Evolutionary conservation across 2,113 vertebrate species (phyloP).

Genomic region (Lycocorax pyrrhopterus): DNA sequence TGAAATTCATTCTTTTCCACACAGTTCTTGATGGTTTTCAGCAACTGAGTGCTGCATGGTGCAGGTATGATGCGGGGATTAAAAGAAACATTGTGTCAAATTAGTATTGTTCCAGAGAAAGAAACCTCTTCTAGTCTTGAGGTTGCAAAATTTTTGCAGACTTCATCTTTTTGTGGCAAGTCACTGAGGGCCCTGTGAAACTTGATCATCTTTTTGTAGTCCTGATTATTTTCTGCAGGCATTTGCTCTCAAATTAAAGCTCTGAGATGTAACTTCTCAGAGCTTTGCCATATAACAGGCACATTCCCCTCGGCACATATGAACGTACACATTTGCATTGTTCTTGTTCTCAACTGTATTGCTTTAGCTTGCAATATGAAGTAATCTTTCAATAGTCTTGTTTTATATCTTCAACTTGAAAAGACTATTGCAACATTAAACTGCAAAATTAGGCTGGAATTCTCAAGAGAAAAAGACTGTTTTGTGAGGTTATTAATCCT

Average conservation of each 20-base stretch:
- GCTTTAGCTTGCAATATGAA: neutral
- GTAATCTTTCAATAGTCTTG: neutral
- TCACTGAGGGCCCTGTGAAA: neutral
- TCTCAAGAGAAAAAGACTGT: neutral
- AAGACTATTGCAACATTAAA: neutral
- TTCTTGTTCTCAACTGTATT: neutral
- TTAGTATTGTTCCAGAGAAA: neutral
- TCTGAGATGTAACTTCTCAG: neutral
- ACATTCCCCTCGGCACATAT: neutral
- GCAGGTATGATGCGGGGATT: neutral
- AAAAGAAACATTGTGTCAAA: neutral
- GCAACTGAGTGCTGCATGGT: neutral
- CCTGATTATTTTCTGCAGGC: neutral
- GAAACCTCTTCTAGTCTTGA: neutral
- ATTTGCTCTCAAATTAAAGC: neutral
- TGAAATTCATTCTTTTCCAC: neutral
- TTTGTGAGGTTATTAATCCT: conserved; percentile 29
- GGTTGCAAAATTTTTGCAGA: neutral
- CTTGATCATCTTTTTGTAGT: neutral
- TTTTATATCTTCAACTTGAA: neutral
- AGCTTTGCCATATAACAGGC: neutral
- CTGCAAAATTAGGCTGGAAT: neutral
- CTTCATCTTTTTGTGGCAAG: neutral
- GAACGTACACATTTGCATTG: neutral
- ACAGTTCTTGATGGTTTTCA: neutral